Base-by-base conservation (phyloP, 2,113 vertebrate species). In the Trematomus loennbergii region DNA sequence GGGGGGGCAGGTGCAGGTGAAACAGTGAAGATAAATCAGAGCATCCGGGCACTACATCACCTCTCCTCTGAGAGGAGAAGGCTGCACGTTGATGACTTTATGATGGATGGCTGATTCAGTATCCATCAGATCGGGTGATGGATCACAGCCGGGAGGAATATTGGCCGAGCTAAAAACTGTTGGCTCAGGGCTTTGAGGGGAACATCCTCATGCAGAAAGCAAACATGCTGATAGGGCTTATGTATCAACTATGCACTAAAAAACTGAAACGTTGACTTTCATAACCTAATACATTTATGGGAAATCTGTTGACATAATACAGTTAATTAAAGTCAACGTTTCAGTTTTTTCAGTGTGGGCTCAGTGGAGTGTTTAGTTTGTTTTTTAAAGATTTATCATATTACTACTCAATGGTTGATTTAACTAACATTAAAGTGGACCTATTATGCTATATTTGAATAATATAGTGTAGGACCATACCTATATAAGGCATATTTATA, bases 51-150 rank as follows among this genome's bases (percentile, higher is more conserved):
- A 13, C 59, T 88, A 46, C 54, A 87, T 88, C 79, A 78, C 49
- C 50, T 72, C 65, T 22, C 29, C n/a, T 75, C 52, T 53, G 87
- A 84, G 79, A 83, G 87, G 60, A 57, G 67, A 82, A 82, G 84
- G 78, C 81, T 75, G 83, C 58, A 61, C 76, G 86, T 57, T 90
- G 89, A 90, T 87, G 88, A 86, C 82, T 90, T 89, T 90, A 63
- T 90, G 91, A 93, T 89, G 86, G 79, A 91, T 90, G 88, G 46
- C 58, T 20, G 86, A 70, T 69, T 89, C 73, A 61, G 64, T 20
- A 73, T 64, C 58, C 58, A 79, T 88, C 71, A 74, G 65, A 79
- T 58, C 49, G 7, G 16, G 57, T 65, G 84, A 90, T 88, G 65
- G 69, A 89, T 88, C 76, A 78, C 45, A n/a, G 58, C 8, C 1